These are phyloP conservation scores for Protobothrops flavoviridis DNA, from an alignment of 2,113 vertebrate genomes.

Conservation along the genomic window DNA sequence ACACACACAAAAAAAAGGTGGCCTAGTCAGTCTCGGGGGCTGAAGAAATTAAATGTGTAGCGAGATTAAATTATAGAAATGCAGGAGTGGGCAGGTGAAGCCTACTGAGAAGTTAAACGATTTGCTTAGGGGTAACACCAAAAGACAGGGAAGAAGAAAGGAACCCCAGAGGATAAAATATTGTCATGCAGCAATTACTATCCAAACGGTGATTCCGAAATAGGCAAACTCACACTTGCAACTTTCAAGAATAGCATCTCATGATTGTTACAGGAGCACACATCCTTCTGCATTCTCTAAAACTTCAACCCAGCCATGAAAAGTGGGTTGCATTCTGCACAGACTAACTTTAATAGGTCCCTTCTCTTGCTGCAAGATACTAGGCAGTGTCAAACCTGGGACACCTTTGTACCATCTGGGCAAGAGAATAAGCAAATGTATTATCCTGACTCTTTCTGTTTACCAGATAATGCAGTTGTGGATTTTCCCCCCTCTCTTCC, in stretches of 20 bases:
- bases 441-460: constrained; percentile 61
- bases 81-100: constrained; percentile 6
- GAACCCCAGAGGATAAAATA: constrained; percentile 13
- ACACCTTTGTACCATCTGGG: constrained; percentile 31
- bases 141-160: background rate
- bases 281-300: constrained; percentile 33
- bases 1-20: no score
- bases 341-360: constrained; percentile 56
- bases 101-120: constrained; percentile 26
- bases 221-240: background rate
- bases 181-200: background rate
- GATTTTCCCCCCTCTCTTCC: constrained; percentile 41
- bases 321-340: constrained; percentile 50
- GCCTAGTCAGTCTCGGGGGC: background rate
- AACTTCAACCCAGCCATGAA: constrained; percentile 52
- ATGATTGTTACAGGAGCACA: background rate
- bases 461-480: constrained; percentile 54
- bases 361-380: constrained; percentile 64
- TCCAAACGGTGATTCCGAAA: background rate
- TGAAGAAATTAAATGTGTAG: background rate
- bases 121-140: constrained; percentile 1
- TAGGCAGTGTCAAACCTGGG: constrained; percentile 50
- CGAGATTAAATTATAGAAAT: constrained; percentile 14
- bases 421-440: constrained; percentile 58
- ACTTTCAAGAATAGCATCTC: background rate